A percentile compares a stretch with the other conserved stretches of the same genome.
Evolutionary conservation across 2,888 invertebrate species (phyloP).

Genomic region (Platycheirus albimanus): DNA sequence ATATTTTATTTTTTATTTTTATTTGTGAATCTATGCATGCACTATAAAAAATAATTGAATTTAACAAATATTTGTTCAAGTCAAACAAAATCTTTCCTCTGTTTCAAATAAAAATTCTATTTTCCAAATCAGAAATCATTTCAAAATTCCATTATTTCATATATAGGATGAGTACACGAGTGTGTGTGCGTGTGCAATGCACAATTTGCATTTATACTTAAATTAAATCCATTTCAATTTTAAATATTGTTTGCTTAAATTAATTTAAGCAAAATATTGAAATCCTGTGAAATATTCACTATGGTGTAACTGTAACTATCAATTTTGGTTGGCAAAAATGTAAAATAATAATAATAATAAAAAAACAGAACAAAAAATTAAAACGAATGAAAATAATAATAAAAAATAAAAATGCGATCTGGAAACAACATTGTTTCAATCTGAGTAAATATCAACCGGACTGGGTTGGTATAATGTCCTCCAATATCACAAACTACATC

Average conservation of each 20-base stretch:
- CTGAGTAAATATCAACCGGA: conserved; percentile 59
- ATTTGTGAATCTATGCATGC: no score
- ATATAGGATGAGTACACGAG: not conserved
- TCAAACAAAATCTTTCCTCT: not conserved
- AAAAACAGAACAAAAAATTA: conserved; percentile 26
- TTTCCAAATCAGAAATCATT: conserved; percentile 11
- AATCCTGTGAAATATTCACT: conserved; percentile 46
- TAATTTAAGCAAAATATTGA: conserved; percentile 67
- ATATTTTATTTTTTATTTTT: no score
- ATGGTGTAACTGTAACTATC: conserved; percentile 15
- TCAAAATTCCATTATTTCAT: not conserved
- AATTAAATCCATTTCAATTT: conserved; percentile 38
- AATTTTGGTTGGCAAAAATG: conserved; percentile 1
- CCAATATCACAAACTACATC: conserved; percentile 1
- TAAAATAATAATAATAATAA: conserved; percentile 20
- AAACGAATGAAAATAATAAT: conserved; percentile 16
- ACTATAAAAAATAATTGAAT: conserved; percentile 7
- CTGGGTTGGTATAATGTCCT: conserved; percentile 36
- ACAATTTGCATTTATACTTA: not conserved
- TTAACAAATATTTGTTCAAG: not conserved
- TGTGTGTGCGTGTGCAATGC: no score
- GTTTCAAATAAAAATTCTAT: conserved; percentile 4
- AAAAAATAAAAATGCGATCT: conserved; percentile 47
- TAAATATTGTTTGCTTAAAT: conserved; percentile 58
- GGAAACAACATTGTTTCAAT: conserved; percentile 70